Evolutionary conservation across 2,797 vertebrate genomes (phyloP).

Genomic region (Karalla daura): DNA sequence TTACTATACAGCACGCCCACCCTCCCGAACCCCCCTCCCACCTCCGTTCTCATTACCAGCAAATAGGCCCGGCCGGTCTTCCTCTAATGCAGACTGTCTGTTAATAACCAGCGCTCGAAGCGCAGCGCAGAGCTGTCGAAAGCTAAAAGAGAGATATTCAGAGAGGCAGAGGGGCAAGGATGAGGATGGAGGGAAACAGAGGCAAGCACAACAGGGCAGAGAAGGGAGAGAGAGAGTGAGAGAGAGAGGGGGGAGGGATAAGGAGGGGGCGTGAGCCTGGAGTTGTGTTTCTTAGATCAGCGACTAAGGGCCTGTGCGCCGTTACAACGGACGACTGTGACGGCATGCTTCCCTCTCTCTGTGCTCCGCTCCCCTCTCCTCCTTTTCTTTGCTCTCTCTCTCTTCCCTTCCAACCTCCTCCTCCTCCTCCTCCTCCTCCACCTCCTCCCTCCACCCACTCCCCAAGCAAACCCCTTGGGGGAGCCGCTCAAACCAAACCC

Average conservation of each 20-base stretch:
- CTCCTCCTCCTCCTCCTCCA: background rate
- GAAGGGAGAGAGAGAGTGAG: conserved; percentile 17
- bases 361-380: conserved; percentile 30
- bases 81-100: conserved; percentile 56
- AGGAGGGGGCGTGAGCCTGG: conserved; percentile 45
- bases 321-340: conserved; percentile 57
- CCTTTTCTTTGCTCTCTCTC: conserved; percentile 33
- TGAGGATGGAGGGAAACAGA: conserved; percentile 28
- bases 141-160: conserved; percentile 30
- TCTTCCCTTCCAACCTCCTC: conserved; percentile 21
- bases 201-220: conserved; percentile 9
- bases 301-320: conserved; percentile 49
- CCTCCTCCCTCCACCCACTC: conserved; percentile 33
- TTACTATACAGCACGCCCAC: conserved; percentile 52
- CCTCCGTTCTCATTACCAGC: conserved; percentile 65
- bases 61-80: conserved; percentile 48
- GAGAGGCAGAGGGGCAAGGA: conserved; percentile 21
- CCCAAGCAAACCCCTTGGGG: conserved; percentile 50
- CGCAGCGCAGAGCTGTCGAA: conserved; percentile 46
- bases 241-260: too few species aligned
- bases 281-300: conserved; percentile 76
- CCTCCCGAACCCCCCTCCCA: too few species aligned
- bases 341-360: conserved; percentile 56
- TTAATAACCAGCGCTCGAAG: conserved; percentile 56
- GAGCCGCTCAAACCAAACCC: conserved; percentile 56